A percentile compares a stretch with the other conserved stretches of the same genome.
These are phyloP conservation scores for Fratercula arctica DNA, from an alignment of 2,797 vertebrate genomes.

Conservation along the genomic window DNA sequence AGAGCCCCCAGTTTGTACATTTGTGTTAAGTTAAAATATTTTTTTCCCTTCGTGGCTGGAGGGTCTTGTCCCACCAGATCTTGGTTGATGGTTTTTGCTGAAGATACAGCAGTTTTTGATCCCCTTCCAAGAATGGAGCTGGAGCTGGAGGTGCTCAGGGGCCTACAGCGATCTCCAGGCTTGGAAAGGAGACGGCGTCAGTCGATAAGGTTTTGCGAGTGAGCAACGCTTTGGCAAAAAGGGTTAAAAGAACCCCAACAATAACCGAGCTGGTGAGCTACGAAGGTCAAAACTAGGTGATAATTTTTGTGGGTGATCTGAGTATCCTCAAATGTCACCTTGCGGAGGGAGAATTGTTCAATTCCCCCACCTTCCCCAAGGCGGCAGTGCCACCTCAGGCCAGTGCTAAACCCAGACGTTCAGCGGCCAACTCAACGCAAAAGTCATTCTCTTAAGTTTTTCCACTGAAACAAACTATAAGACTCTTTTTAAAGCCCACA, in stretches of 20 bases:
- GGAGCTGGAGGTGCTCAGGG: not conserved
- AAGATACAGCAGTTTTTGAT: accelerated
- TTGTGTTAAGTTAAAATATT: too few species aligned
- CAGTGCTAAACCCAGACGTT: not conserved
- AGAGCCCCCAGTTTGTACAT: not conserved
- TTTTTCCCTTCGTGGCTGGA: not conserved
- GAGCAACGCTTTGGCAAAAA: not conserved
- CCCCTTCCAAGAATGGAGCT: not conserved
- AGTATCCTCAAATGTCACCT: accelerated
- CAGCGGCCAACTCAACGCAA: accelerated
- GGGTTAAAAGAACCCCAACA: not conserved
- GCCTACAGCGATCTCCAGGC: too few species aligned
- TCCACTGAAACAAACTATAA: not conserved
- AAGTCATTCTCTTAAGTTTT: not conserved
- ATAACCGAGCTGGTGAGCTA: too few species aligned
- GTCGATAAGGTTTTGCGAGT: not conserved
- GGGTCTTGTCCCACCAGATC: not conserved
- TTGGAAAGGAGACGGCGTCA: not conserved
- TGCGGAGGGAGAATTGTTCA: not conserved
- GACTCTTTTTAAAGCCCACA: accelerated
- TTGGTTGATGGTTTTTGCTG: not conserved
- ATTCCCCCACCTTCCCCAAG: not conserved
- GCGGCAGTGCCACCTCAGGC: not conserved
- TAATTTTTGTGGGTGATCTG: not conserved
- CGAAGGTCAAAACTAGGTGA: not conserved